Conservation (phyloP, 2,888 invertebrate species). For the Dusona sp. region DNA sequence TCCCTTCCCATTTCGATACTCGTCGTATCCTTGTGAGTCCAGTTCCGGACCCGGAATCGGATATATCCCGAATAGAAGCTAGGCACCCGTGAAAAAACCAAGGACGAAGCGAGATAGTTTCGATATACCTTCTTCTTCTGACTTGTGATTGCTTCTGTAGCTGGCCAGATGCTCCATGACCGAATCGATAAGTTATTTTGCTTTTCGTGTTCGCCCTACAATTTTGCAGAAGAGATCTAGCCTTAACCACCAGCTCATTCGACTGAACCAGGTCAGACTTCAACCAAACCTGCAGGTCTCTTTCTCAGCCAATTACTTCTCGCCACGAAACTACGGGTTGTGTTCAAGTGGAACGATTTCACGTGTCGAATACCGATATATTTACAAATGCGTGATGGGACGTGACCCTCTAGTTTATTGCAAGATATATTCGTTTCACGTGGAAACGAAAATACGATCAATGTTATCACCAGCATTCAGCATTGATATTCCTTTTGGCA, state of each 20-base stretch:
- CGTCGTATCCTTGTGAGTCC: conserved; percentile 24
- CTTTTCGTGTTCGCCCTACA: conserved; percentile 49
- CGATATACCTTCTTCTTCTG: conserved; percentile 70
- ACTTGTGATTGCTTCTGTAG: conserved; percentile 81
- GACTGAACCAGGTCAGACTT: conserved; percentile 8
- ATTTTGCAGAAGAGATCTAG: conserved; percentile 67
- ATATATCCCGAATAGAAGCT: conserved; percentile 11
- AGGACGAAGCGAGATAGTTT: conserved; percentile 46
- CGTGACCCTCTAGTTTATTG: conserved; percentile 22
- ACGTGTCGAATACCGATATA: conserved; percentile 1
- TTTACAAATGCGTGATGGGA: conserved; percentile 25
- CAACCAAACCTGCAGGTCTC: neutral
- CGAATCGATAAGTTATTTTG: conserved; percentile 79
- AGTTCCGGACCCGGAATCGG: conserved; percentile 16
- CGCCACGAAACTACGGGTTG: neutral
- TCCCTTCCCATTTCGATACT: conserved; percentile 46
- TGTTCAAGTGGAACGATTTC: neutral
- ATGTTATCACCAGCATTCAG: conserved; percentile 19
- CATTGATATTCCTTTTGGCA: conserved; percentile 56
- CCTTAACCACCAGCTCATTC: conserved; percentile 6
- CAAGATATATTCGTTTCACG: conserved; percentile 25
- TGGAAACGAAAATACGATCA: conserved; percentile 32
- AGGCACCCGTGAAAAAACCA: conserved; percentile 36
- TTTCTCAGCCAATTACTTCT: neutral
- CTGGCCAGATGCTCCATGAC: conserved; percentile 79